Evolutionary conservation across 53 echinoderm and acorn worm species (phyloP).

Genomic region (Astropecten irregularis): DNA sequence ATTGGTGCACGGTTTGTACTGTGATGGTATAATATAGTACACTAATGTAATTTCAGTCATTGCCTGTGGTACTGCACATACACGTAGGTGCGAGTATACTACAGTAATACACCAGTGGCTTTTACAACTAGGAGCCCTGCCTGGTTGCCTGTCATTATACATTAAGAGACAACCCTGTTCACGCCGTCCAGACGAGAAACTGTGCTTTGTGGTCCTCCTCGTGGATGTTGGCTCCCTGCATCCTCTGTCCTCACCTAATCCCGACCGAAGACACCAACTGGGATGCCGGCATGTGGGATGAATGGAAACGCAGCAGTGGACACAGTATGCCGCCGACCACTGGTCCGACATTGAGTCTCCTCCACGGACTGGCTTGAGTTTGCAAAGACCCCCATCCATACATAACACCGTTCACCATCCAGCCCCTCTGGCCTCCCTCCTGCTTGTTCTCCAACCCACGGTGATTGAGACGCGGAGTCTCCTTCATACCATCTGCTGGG

Average conservation of each 20-base stretch:
- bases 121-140: no score
- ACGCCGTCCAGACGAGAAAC: no score
- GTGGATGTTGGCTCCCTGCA: neutral
- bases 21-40: neutral
- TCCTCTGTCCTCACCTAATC: slow-evolving; percentile 34
- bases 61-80: slow-evolving; percentile 24
- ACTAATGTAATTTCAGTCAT: slow-evolving; percentile 11
- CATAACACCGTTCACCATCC: no score
- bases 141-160: slow-evolving; percentile 43
- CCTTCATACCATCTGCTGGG: slow-evolving; percentile 24
- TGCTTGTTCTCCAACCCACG: neutral
- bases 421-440: slow-evolving; percentile 4
- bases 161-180: slow-evolving; percentile 44
- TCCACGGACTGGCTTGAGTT: neutral
- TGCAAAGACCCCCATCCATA: no score
- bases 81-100: no score
- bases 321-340: slow-evolving; percentile 45
- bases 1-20: neutral
- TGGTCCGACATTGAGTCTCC: slow-evolving; percentile 32
- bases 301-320: slow-evolving; percentile 14
- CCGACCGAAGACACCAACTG: slow-evolving; percentile 31
- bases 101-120: no score
- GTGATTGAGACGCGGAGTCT: slow-evolving; percentile 9
- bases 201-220: no score
- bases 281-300: neutral